phyloP scores from a whole-genome alignment of 1,140 invertebrate species.

The Andricus grossulariae region DNA sequence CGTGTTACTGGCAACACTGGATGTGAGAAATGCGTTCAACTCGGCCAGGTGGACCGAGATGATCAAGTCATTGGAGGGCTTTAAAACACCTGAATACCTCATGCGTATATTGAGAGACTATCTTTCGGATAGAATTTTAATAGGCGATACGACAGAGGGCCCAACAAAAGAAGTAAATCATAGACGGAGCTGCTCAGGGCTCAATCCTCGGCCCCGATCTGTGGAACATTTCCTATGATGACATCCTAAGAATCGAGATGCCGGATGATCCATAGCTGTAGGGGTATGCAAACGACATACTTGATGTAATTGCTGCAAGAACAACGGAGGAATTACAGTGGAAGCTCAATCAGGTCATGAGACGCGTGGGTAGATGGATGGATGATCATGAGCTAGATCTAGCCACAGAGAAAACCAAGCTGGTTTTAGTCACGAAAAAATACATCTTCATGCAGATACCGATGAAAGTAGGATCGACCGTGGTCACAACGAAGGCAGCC shows the following conservation, averaged over 20 bases:
- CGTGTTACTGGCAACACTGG: too few species aligned
- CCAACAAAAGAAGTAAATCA: not conserved
- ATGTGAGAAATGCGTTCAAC: too few species aligned
- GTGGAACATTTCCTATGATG: conserved; percentile 53
- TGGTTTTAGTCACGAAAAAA: conserved; percentile 46
- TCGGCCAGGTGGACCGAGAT: not conserved
- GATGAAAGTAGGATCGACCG: not conserved
- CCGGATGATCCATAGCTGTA: conserved; percentile 33
- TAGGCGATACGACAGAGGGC: conserved; percentile 34
- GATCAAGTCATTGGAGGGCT: not conserved
- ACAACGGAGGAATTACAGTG: not conserved
- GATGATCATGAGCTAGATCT: conserved; percentile 42
- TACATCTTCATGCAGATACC: conserved; percentile 16
- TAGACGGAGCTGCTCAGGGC: conserved; percentile 35
- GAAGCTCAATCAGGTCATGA: not conserved
- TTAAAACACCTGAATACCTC: conserved; percentile 19
- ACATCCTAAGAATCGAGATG: conserved; percentile 40
- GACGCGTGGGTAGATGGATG: conserved; percentile 36
- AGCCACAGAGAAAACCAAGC: too few species aligned
- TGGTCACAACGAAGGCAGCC: conserved; percentile 1
- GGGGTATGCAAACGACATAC: conserved; percentile 55
- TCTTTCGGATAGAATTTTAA: conserved; percentile 28
- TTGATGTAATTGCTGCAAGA: conserved; percentile 35
- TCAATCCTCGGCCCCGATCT: conserved; percentile 47
- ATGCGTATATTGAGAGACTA: conserved; percentile 24